Evolutionary conservation across 2,113 vertebrate genomes (phyloP).

Genomic region (Orthonyx spaldingii): DNA sequence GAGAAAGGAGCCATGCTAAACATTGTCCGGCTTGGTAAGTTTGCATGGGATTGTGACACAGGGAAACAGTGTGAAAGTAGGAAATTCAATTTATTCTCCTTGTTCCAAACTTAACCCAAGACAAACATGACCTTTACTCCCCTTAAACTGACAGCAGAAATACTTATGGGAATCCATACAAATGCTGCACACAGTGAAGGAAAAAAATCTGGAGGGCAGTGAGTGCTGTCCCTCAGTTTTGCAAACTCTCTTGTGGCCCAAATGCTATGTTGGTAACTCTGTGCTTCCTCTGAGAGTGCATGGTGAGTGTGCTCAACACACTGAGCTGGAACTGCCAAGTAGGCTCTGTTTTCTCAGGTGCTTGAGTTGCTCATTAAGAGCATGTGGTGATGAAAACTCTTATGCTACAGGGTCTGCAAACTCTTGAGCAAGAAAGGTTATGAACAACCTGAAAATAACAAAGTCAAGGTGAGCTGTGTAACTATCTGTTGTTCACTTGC

Average conservation of each 20-base stretch:
- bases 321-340: not conserved
- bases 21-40: not conserved
- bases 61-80: not conserved
- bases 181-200: not conserved
- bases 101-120: not conserved
- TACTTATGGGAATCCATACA: not conserved
- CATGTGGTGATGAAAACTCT: not conserved
- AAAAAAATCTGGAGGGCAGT: not conserved
- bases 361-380: not conserved
- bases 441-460: not conserved
- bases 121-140: not conserved
- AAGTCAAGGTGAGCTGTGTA: not conserved
- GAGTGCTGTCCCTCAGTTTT: not conserved
- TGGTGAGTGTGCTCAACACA: not conserved
- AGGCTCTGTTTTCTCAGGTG: not conserved
- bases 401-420: not conserved
- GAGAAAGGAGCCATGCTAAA: not conserved
- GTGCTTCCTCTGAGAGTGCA: not conserved
- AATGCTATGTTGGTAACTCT: not conserved
- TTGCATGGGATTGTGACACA: not conserved
- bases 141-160: not conserved
- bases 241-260: not conserved
- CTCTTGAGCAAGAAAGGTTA: not conserved
- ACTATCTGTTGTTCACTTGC: not conserved
- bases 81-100: not conserved